phyloP scores from a whole-genome alignment of 2,888 invertebrate species.

The Lasioglossum oenotherae region DNA sequence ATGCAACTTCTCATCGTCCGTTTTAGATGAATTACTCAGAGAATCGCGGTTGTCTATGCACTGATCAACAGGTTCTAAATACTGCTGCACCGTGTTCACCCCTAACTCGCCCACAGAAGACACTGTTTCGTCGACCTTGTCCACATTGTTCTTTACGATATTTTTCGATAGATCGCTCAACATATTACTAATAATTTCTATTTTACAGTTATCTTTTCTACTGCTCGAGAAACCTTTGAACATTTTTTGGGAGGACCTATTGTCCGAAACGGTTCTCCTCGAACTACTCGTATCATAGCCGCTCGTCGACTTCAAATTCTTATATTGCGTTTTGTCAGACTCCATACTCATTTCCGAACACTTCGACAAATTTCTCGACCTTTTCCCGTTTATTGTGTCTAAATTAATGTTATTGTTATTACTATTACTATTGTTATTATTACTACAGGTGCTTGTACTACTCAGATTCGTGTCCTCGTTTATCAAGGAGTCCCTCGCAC shows the following conservation, averaged over 20 bases:
- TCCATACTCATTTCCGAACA: slow-evolving; percentile 65
- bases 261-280: slow-evolving; percentile 51
- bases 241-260: slow-evolving; percentile 48
- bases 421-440: slow-evolving; percentile 68
- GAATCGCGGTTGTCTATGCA: slow-evolving; percentile 10
- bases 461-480: slow-evolving; percentile 70
- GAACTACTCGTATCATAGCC: slow-evolving; percentile 71
- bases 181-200: slow-evolving; percentile 64
- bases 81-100: slow-evolving; percentile 20
- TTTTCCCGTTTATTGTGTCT: slow-evolving; percentile 46
- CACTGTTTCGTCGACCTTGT: neutral
- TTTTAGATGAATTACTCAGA: slow-evolving; percentile 72
- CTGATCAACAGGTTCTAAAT: slow-evolving; percentile 13
- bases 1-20: slow-evolving; percentile 78
- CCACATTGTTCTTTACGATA: slow-evolving; percentile 35
- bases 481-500: slow-evolving; percentile 53
- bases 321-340: slow-evolving; percentile 46
- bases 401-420: slow-evolving; percentile 69
- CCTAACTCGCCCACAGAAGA: slow-evolving; percentile 19
- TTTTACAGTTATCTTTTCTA: slow-evolving; percentile 52
- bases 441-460: slow-evolving; percentile 64
- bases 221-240: slow-evolving; percentile 70
- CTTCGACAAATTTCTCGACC: slow-evolving; percentile 70
- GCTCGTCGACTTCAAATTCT: slow-evolving; percentile 70
- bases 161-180: slow-evolving; percentile 48